Conservation (phyloP, 2,113 vertebrate genomes). For the Neotragus moschatus region DNA sequence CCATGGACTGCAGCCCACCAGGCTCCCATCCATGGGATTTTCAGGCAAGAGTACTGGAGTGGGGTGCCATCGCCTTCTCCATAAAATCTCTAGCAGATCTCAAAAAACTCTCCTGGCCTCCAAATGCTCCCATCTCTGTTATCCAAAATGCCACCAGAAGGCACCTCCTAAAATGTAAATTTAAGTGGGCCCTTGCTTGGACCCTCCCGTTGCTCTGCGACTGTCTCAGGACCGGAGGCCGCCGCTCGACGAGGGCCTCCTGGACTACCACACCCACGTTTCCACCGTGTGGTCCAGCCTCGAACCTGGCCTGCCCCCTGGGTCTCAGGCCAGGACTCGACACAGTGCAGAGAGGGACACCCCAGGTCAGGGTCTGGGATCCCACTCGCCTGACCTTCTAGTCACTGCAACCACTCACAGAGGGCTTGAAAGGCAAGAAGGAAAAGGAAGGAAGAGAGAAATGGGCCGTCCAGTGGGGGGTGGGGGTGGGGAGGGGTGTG, state of each 20-base stretch:
- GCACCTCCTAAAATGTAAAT: not conserved
- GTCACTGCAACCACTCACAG: not conserved
- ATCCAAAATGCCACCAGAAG: not conserved
- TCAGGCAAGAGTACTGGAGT: too few species aligned
- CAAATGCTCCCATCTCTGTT: not conserved
- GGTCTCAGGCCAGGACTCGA: not conserved
- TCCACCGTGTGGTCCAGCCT: accelerated
- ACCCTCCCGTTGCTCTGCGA: accelerated
- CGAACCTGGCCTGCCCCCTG: not conserved
- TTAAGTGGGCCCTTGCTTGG: not conserved
- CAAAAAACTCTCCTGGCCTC: not conserved
- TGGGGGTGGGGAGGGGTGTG: too few species aligned
- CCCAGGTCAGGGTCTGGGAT: not conserved
- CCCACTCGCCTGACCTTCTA: not conserved
- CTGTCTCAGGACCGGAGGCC: not conserved
- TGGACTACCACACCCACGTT: not conserved
- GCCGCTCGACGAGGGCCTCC: accelerated
- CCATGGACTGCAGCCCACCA: too few species aligned
- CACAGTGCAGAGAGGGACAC: not conserved
- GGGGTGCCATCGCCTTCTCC: too few species aligned
- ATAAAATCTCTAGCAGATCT: not conserved
- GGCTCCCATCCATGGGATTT: too few species aligned
- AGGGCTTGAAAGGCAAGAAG: not conserved
- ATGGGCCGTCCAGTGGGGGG: not conserved
- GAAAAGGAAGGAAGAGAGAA: not conserved